Evolutionary conservation across 1,140 invertebrate genomes (phyloP), one percentile per base, ranked within the genome.

Genomic region (Melitaea cinxia): DNA sequence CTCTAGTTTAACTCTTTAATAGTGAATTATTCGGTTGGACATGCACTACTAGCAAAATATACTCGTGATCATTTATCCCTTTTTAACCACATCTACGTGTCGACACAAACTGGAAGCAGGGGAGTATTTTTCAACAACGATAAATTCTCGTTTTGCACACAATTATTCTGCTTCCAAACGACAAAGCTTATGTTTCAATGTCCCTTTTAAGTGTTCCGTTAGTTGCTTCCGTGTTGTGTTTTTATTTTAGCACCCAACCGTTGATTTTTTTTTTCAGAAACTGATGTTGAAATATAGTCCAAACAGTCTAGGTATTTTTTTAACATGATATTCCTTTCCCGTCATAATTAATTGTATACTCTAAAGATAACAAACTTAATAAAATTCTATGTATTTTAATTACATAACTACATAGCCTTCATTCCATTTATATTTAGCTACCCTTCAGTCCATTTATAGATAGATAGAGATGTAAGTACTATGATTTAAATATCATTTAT

Each of bases 141-240:
- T 47, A 47, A 47, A 47, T 47, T 47, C 21, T 47, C 42, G 42
- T 47, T 77, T 68, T 70, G 66, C 63, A 68, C 67, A 74, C 73
- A 77, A 77, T 80, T 79, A 78, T 77, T 70, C 68, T 67, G 68
- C 53, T 68, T 73, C 58, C 64, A 37, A 67, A 65, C 74, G 62
- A 66, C 71, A 73, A 56, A 55, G 72, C 78, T 75, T 75, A 74
- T 73, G 69, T 78, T 75, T 73, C 77, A 73, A 58, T 68, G 67
- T 23, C 60, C 45, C 53, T 58, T 65, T 58, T 59, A 59, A 55
- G 42, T 39, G 57, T n/a, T n/a, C 68, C 35, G 49, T 28, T 49
- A 17, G 61, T 24, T 53, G 42, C 65, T 61, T 6, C 42, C 42
- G 56, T 35, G 50, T 21, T 55, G 37, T 52, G 56, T 28, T 57